Evolutionary conservation across 1,140 invertebrate species (phyloP), one percentile per base, ranked within the genome.

Genomic region (Hormaphis cornu): DNA sequence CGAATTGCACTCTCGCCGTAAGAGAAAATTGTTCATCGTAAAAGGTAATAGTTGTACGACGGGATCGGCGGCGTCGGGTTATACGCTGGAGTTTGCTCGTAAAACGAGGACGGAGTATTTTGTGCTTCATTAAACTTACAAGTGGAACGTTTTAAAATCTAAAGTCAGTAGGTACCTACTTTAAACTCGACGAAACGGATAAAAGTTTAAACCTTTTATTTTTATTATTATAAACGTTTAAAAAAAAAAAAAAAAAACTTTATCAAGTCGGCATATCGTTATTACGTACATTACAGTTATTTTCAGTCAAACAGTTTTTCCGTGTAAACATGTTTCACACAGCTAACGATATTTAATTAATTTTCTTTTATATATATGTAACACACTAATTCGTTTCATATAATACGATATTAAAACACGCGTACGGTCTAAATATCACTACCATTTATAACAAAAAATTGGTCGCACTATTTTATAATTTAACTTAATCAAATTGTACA

Each of bases 51-150:
- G 20, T 66, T 50, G 61, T 66, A 33, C 59, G 20, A 33, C 59
- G 20, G 42, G 33, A 56, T 56, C 53, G 16, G 53, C n/a, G 44
- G 8, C 59, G 22, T 30, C n/a, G 40, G 44, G 26, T 28, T 61
- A 44, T 61, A 10, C 28, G n/a, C n/a, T n/a, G n/a, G 28, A 66
- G 61, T 63, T 33, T 33, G 42, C 28, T 50, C 42, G 24, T n/a
- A 35, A 5, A 61, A 28, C 58, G 24, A 18, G 18, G 46, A 22
- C 44, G 18, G 61, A 66, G 44, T 50, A 48, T 66, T 66, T 66
- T 50, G 61, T 35, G 61, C 61, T 66, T 50, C 61, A 66, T 66
- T 66, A 66, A 66, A 66, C 61, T 30, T 66, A 66, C 61, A 66
- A 66, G 61, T 30, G 42, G 44, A 50, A 14, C 28, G 16, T 46